Evolutionary conservation across 2,888 invertebrate species (phyloP).

Genomic region (Diaperis boleti): DNA sequence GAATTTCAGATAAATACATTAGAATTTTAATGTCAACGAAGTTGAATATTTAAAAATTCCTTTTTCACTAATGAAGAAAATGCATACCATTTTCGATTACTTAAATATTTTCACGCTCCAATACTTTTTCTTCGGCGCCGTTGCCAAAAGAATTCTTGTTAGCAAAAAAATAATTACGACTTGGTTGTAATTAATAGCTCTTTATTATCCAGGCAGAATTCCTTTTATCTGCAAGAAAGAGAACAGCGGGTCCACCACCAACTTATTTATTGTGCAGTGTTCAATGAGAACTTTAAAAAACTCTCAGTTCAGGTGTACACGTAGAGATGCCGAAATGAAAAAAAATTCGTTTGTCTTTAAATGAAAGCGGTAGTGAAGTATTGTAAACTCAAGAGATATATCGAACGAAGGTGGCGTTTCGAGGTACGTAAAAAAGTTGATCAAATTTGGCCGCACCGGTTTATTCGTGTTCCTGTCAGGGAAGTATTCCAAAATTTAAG

Average conservation of each 20-base stretch:
- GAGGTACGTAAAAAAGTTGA: too few species aligned
- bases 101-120: conserved; percentile 36
- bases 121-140: not conserved
- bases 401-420: too few species aligned
- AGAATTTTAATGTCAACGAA: conserved; percentile 34
- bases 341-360: too few species aligned
- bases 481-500: too few species aligned
- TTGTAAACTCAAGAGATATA: too few species aligned
- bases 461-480: too few species aligned
- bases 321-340: too few species aligned
- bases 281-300: not conserved
- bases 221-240: not conserved
- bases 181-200: conserved; percentile 10
- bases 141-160: not conserved
- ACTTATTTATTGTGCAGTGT: not conserved
- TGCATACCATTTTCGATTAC: conserved; percentile 33
- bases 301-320: too few species aligned
- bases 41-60: conserved; percentile 27
- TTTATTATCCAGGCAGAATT: not conserved
- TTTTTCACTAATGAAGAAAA: conserved; percentile 15
- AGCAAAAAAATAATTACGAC: conserved; percentile 1
- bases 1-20: conserved; percentile 40
- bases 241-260: not conserved
- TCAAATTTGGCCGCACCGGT: too few species aligned
- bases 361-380: too few species aligned